Evolutionary conservation across 1,140 invertebrate genomes (phyloP).

Genomic region (Cepaea nemoralis): DNA sequence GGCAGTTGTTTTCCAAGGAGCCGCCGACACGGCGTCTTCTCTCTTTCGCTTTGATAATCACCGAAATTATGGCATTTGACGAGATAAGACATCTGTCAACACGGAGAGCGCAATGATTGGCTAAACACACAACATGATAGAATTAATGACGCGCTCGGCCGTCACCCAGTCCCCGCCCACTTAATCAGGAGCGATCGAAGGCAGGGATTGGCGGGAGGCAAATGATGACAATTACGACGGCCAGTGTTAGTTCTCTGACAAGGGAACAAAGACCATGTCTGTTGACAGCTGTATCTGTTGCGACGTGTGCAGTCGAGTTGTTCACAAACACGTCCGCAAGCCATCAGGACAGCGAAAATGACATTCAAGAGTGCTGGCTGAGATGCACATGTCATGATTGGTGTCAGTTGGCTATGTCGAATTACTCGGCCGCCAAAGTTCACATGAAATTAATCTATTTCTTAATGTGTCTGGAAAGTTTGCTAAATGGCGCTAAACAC

Average conservation of each 20-base stretch:
- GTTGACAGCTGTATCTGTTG: not conserved
- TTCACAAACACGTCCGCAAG: not conserved
- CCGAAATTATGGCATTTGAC: constrained; percentile 33
- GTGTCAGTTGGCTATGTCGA: not conserved
- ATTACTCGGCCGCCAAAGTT: too few species aligned
- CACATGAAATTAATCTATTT: too few species aligned
- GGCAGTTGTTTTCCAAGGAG: not conserved
- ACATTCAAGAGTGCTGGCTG: not conserved
- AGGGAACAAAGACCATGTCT: not conserved
- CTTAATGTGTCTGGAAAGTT: too few species aligned
- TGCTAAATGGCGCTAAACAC: too few species aligned
- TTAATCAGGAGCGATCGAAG: constrained; percentile 40
- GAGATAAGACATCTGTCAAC: constrained; percentile 17
- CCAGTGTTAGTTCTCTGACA: not conserved
- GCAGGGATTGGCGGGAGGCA: not conserved
- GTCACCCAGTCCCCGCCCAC: constrained; percentile 25
- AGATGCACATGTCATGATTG: not conserved
- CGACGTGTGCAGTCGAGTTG: not conserved
- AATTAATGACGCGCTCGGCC: constrained; percentile 28
- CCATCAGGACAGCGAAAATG: not conserved
- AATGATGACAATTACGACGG: not conserved
- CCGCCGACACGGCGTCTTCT: constrained; percentile 31
- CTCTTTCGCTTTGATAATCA: constrained; percentile 41
- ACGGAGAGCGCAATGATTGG: constrained; percentile 32
- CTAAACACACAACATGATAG: constrained; percentile 37